Percentiles rank a stretch among this genome's conserved stretches.
Evolutionary conservation across 2,797 vertebrate genomes (phyloP).

Genomic region (Serranus cabrilla): DNA sequence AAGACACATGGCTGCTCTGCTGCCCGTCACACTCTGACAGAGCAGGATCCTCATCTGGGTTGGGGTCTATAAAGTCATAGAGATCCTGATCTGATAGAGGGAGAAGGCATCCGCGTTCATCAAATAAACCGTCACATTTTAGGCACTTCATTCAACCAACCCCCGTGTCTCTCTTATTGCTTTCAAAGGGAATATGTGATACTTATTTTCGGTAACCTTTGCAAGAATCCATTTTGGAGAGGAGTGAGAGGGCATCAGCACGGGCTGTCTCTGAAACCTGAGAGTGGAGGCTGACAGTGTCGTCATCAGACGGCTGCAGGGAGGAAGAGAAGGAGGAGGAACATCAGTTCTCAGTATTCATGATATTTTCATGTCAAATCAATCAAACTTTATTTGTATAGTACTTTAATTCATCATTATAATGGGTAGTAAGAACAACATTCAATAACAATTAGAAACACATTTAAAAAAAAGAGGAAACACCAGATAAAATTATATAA

Average conservation of each 20-base stretch:
- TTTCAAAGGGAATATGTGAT: conserved; percentile 70
- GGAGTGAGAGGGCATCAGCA: conserved; percentile 89
- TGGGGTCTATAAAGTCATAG: conserved; percentile 95
- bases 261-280: conserved; percentile 96
- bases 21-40: conserved; percentile 91
- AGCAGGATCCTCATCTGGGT: conserved; percentile 89
- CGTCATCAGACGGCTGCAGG: conserved; percentile 96
- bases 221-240: conserved; percentile 91
- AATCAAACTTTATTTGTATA: too few species aligned
- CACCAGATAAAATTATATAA: too few species aligned
- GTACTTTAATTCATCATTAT: too few species aligned
- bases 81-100: conserved; percentile 89
- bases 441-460: too few species aligned
- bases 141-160: conserved; percentile 75
- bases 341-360: too few species aligned
- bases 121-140: conserved; percentile 72
- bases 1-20: conserved; percentile 88
- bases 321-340: not conserved
- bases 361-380: too few species aligned
- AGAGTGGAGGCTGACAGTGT: conserved; percentile 98
- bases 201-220: conserved; percentile 83
- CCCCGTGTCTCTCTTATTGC: conserved; percentile 71
- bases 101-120: conserved; percentile 80
- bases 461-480: too few species aligned
- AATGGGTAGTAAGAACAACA: too few species aligned